Evolutionary conservation across 2,113 vertebrate genomes (phyloP).

Genomic region (Onychorhynchus coronatus): DNA sequence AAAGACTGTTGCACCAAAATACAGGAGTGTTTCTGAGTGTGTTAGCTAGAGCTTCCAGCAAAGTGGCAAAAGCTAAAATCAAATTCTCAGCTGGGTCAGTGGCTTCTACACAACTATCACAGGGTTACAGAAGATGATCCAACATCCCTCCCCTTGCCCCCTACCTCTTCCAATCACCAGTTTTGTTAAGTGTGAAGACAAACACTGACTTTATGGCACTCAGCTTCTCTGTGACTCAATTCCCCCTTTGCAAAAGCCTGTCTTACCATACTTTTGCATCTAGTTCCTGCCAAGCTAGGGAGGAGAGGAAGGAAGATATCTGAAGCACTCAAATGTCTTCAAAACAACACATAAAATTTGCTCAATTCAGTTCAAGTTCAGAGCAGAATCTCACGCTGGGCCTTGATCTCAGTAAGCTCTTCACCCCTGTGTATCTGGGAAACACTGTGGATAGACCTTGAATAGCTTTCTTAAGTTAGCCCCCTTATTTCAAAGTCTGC

Average conservation of each 20-base stretch:
- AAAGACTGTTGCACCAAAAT: not conserved
- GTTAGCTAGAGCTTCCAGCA: not conserved
- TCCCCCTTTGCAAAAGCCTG: not conserved
- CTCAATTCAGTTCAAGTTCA: constrained; percentile 20
- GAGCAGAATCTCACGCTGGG: constrained; percentile 24
- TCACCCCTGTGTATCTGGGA: constrained; percentile 21
- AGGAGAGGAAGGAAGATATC: not conserved
- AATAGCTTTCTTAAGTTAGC: constrained; percentile 9
- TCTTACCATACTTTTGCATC: not conserved
- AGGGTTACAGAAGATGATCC: not conserved
- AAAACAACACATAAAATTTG: not conserved
- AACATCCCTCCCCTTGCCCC: not conserved
- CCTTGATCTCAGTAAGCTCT: constrained; percentile 57
- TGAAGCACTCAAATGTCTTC: not conserved
- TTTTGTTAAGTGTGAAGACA: not conserved
- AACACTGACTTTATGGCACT: not conserved
- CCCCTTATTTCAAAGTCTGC: constrained; percentile 55
- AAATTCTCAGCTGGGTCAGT: not conserved
- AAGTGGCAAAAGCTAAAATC: not conserved
- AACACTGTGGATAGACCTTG: not conserved
- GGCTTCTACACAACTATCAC: not conserved
- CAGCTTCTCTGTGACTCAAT: not conserved
- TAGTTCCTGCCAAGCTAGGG: not conserved
- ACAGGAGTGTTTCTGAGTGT: not conserved
- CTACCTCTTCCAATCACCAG: not conserved